A percentile compares a stretch with the other conserved stretches of the same genome.
Evolutionary conservation across 2,888 invertebrate species (phyloP).

Genomic region (Aleiodes alternator): DNA sequence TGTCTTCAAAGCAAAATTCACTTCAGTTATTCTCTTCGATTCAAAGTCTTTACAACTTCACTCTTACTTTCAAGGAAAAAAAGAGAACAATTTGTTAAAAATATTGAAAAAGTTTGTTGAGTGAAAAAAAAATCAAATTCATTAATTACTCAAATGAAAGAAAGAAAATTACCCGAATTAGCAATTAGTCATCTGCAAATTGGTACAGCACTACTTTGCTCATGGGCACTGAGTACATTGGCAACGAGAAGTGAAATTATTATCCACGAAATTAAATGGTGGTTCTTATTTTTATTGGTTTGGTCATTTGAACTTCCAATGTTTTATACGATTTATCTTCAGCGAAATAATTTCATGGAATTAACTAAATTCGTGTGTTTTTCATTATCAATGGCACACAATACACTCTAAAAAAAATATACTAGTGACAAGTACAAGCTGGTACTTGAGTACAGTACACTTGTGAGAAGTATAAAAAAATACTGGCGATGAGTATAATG

Average conservation of each 20-base stretch:
- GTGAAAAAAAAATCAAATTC: neutral
- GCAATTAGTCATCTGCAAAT: neutral
- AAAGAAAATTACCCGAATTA: slow-evolving; percentile 9
- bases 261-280: neutral
- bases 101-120: neutral
- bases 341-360: slow-evolving; percentile 10
- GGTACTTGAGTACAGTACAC: too few species aligned
- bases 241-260: neutral
- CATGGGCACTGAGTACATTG: slow-evolving; percentile 8
- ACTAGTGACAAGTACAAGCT: too few species aligned
- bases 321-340: neutral
- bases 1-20: too few species aligned
- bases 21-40: too few species aligned
- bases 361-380: slow-evolving; percentile 6
- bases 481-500: too few species aligned
- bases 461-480: too few species aligned
- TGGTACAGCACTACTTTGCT: neutral
- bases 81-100: neutral
- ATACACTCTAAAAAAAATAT: too few species aligned
- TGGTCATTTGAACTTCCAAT: slow-evolving; percentile 9
- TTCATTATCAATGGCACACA: neutral
- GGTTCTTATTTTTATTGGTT: neutral
- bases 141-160: neutral
- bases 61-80: neutral
- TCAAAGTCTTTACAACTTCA: neutral